phyloP scores from a whole-genome alignment of 2,888 invertebrate species.

The Acleris laterana region DNA sequence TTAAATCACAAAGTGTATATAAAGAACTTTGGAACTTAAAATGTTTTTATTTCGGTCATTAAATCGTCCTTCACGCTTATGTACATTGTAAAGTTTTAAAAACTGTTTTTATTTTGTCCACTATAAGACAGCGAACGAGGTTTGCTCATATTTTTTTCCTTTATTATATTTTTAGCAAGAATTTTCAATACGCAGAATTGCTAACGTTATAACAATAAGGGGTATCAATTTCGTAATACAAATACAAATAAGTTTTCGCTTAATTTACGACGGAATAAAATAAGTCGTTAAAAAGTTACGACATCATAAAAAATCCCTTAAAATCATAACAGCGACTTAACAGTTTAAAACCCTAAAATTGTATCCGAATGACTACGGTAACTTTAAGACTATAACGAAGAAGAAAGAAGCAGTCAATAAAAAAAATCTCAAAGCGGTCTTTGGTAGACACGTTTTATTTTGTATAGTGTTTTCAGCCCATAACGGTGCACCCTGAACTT shows the following conservation, averaged over 20 bases:
- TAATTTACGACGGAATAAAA: slow-evolving; percentile 58
- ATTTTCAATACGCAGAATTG: slow-evolving; percentile 40
- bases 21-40: too few relatives aligned
- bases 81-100: background rate
- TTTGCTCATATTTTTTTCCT: slow-evolving; percentile 1
- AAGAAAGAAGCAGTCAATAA: too few relatives aligned
- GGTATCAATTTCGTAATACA: slow-evolving; percentile 45
- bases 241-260: slow-evolving; percentile 14
- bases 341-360: slow-evolving; percentile 24
- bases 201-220: slow-evolving; percentile 42
- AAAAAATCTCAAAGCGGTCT: too few relatives aligned
- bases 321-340: slow-evolving; percentile 48
- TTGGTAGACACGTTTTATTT: too few relatives aligned
- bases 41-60: too few relatives aligned
- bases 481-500: too few relatives aligned
- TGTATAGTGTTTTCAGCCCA: too few relatives aligned
- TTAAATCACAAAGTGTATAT: too few relatives aligned
- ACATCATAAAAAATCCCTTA: slow-evolving; percentile 45
- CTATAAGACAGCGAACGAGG: background rate
- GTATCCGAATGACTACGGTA: background rate
- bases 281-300: slow-evolving; percentile 56
- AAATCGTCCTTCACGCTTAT: background rate
- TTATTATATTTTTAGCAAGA: slow-evolving; percentile 18
- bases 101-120: background rate
- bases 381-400: background rate